Percentiles rank a stretch among this genome's conserved stretches.
phyloP scores from a whole-genome alignment of 2,797 vertebrate species.

The Onychomys torridus region DNA sequence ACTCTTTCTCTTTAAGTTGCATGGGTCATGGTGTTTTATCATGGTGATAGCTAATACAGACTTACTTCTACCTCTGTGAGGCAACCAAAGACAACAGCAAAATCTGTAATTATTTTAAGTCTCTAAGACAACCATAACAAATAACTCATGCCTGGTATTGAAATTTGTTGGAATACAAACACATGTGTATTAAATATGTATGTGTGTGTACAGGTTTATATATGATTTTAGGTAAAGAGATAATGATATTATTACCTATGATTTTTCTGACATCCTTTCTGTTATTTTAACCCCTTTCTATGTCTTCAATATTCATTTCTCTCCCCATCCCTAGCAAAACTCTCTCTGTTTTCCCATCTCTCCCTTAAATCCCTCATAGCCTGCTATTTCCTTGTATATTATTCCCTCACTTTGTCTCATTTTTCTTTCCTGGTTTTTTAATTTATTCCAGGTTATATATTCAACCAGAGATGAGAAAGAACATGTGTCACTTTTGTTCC shows the following conservation, averaged over 20 bases:
- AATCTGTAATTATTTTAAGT: not conserved
- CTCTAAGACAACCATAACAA: not conserved
- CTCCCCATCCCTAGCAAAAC: not conserved
- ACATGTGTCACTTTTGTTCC: not conserved
- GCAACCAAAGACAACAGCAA: not conserved
- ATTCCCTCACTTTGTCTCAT: not conserved
- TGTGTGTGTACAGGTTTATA: not conserved
- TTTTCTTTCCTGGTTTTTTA: not conserved
- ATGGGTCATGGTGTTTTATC: not conserved
- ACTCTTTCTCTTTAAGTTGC: not conserved
- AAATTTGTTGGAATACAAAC: not conserved
- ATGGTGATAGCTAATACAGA: not conserved
- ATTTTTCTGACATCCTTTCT: not conserved
- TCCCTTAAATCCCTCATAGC: not conserved
- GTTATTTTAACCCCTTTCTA: not conserved
- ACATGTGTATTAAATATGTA: not conserved
- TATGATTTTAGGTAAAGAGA: not conserved
- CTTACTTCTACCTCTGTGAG: not conserved
- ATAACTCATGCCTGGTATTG: not conserved
- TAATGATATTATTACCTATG: not conserved
- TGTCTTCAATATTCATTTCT: not conserved
- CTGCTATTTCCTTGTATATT: not conserved
- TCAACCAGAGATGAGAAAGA: not conserved
- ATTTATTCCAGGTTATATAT: not conserved
- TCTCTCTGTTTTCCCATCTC: not conserved